Conservation (phyloP, 1,140 invertebrate species). For the Macrotrachela quadricornifera region DNA sequence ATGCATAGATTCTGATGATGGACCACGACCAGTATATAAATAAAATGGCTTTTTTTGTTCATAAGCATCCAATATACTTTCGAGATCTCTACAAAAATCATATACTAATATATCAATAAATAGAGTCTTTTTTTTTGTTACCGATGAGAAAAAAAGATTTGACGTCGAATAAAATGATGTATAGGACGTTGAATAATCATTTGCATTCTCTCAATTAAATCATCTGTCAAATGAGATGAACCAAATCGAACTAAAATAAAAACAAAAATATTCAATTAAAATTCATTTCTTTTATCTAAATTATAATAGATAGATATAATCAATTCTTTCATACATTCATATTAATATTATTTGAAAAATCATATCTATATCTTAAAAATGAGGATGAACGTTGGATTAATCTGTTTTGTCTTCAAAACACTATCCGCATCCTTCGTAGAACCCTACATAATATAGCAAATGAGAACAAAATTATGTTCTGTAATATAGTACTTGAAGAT, state of each 20-base stretch:
- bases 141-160: constrained; percentile 92
- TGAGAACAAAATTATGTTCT: too few species aligned
- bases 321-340: too few species aligned
- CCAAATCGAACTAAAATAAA: constrained; percentile 52
- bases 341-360: too few species aligned
- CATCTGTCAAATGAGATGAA: constrained; percentile 64
- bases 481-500: too few species aligned
- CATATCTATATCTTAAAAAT: too few species aligned
- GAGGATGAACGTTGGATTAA: too few species aligned
- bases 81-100: constrained; percentile 4
- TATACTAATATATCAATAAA: neutral
- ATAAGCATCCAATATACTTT: neutral
- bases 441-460: too few species aligned
- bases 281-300: too few species aligned
- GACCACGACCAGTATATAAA: constrained; percentile 85
- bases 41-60: constrained; percentile 68
- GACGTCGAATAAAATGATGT: constrained; percentile 68
- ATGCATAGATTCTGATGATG: constrained; percentile 82
- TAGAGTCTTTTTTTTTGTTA: constrained; percentile 10
- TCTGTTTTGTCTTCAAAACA: too few species aligned
- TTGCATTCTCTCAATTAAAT: constrained; percentile 62
- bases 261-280: too few species aligned
- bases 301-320: too few species aligned
- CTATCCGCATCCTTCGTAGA: too few species aligned
- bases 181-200: constrained; percentile 61